Conservation (phyloP, 2,797 vertebrate species). For the Acanthurus leucopareius region DNA sequence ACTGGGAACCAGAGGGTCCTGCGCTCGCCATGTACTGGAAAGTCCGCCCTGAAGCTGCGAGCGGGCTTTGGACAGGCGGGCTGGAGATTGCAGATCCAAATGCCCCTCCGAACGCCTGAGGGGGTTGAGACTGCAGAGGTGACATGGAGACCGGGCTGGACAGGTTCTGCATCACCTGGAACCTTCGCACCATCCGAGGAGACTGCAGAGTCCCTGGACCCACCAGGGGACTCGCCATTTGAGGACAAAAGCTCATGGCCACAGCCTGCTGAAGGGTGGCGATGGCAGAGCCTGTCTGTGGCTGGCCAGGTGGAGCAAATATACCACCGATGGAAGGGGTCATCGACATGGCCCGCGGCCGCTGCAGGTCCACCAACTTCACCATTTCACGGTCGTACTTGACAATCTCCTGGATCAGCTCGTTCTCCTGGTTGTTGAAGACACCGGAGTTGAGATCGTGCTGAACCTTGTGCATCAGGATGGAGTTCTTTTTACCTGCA, state of each 20-base stretch:
- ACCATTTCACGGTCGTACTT: conserved; percentile 99
- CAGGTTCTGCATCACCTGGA: conserved; percentile 90
- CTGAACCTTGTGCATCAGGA: conserved; percentile 97
- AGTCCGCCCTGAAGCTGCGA: conserved; percentile 86
- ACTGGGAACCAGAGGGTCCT: conserved; percentile 89
- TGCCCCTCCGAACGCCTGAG: conserved; percentile 80
- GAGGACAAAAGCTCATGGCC: conserved; percentile 98
- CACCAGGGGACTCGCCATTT: conserved; percentile 91
- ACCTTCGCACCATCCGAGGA: conserved; percentile 91
- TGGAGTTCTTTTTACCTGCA: conserved; percentile 97
- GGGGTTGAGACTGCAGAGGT: conserved; percentile 87
- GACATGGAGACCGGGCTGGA: conserved; percentile 90
- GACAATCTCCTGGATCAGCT: conserved; percentile 99
- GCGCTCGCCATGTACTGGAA: conserved; percentile 84
- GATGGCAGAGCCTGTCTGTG: conserved; percentile 92
- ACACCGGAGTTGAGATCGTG: conserved; percentile 96
- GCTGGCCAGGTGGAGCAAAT: conserved; percentile 89
- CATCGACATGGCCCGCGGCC: conserved; percentile 88
- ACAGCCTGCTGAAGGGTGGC: conserved; percentile 97
- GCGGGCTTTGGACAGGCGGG: conserved; percentile 88
- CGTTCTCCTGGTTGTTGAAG: conserved; percentile 98
- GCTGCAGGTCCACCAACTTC: conserved; percentile 93
- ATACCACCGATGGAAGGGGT: conserved; percentile 87
- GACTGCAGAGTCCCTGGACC: conserved; percentile 89
- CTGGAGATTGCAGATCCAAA: conserved; percentile 82